Conservation (phyloP, 2,797 vertebrate genomes). For the Catamblyrhynchus diadema region DNA sequence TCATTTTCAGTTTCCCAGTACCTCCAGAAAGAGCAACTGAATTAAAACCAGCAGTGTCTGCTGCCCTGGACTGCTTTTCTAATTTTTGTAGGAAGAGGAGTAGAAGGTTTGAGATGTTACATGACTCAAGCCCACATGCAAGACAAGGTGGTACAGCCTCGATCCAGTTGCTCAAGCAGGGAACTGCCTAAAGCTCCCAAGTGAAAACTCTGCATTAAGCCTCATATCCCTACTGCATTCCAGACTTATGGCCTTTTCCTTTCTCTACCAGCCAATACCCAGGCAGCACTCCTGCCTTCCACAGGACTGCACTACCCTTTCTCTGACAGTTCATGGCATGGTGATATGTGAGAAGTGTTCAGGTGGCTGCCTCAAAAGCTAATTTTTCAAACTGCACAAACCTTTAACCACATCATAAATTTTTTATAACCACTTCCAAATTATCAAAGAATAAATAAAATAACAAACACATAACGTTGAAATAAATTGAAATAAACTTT, state of each 20-base stretch:
- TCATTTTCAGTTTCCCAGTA: neutral
- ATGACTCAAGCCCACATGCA: neutral
- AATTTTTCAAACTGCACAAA: slow-evolving; percentile 49
- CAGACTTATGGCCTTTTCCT: neutral
- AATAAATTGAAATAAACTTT: slow-evolving; percentile 61
- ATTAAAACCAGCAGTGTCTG: neutral
- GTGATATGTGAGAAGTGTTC: slow-evolving; percentile 34
- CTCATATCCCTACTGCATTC: neutral
- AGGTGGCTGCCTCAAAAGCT: neutral
- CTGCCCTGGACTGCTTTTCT: neutral
- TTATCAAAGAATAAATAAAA: slow-evolving; percentile 54
- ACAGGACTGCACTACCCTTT: fast-evolving
- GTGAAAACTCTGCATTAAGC: neutral
- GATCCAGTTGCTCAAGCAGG: neutral
- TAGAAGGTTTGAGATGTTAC: neutral
- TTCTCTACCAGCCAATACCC: neutral
- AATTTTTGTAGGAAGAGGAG: neutral
- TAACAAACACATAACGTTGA: slow-evolving; percentile 43
- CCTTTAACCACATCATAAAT: slow-evolving; percentile 55
- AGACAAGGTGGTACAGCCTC: neutral
- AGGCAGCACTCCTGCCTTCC: neutral
- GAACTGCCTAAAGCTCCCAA: neutral
- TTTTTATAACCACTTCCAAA: slow-evolving; percentile 62
- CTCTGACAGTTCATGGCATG: neutral
- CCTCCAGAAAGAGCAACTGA: neutral